Conservation (phyloP, 2,888 invertebrate species). For the Meta bourneti region DNA sequence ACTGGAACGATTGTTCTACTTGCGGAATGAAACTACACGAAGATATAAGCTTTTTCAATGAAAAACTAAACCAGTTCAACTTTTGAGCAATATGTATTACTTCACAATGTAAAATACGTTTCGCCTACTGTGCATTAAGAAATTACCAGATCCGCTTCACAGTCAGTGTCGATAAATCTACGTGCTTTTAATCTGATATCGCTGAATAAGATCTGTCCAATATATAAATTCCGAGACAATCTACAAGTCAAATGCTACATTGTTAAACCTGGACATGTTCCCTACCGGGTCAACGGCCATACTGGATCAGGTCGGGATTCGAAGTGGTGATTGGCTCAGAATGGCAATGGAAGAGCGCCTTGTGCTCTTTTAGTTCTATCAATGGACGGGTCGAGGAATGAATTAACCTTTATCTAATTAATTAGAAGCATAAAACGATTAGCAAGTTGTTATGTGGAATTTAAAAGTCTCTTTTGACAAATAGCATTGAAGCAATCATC, state of each 20-base stretch:
- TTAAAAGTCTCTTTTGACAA: background rate
- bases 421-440: background rate
- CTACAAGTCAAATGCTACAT: conserved; percentile 1
- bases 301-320: background rate
- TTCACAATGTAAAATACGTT: too few relatives aligned
- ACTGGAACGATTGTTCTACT: too few relatives aligned
- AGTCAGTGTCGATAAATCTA: conserved; percentile 9
- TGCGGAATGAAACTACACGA: too few relatives aligned
- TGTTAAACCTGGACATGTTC: conserved; percentile 1
- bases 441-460: too few relatives aligned
- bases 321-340: background rate
- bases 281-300: conserved; percentile 29
- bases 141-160: background rate
- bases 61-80: background rate
- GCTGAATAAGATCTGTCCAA: conserved; percentile 4
- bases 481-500: background rate
- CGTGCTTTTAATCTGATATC: background rate
- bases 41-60: background rate
- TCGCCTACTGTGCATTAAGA: background rate
- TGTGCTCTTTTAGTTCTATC: background rate
- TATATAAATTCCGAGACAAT: background rate
- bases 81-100: too few relatives aligned
- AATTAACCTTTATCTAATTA: background rate
- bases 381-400: background rate
- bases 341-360: background rate